Percentiles rank a stretch among this genome's conserved stretches.
Conservation (phyloP, 2,113 vertebrate genomes). For the Pachypanchax playfairii region DNA sequence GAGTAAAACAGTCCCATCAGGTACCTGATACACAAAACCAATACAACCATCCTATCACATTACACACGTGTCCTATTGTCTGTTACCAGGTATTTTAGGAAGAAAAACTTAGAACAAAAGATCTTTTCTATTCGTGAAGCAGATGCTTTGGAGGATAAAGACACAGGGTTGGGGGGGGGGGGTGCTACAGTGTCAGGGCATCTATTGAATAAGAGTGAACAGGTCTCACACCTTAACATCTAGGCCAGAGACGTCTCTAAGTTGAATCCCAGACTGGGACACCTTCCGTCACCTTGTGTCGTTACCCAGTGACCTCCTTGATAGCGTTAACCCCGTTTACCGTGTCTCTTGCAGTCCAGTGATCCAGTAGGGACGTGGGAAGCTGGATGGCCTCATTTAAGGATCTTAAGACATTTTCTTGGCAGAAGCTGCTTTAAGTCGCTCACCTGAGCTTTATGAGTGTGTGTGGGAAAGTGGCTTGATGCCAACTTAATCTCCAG, state of each 20-base stretch:
- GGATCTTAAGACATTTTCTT: conserved; percentile 36
- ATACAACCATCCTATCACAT: conserved; percentile 45
- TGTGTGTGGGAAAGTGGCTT: conserved; percentile 14
- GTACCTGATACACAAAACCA: conserved; percentile 43
- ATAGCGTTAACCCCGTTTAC: conserved; percentile 42
- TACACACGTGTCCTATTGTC: conserved; percentile 52
- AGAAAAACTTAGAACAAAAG: conserved; percentile 61
- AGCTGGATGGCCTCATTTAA: conserved; percentile 34
- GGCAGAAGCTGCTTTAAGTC: conserved; percentile 31
- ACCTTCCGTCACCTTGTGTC: conserved; percentile 41
- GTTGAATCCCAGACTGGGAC: conserved; percentile 29
- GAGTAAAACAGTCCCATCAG: conserved; percentile 22
- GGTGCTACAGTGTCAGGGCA: neutral
- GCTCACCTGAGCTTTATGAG: conserved; percentile 29
- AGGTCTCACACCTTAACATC: too few relatives aligned
- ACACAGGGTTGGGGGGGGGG: neutral
- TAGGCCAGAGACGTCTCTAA: conserved; percentile 19
- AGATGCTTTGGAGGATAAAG: conserved; percentile 47
- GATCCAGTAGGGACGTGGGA: neutral
- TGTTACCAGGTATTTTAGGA: conserved; percentile 48
- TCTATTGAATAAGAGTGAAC: conserved; percentile 24
- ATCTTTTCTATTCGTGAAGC: conserved; percentile 44
- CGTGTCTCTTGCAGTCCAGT: neutral
- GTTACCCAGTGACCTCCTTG: conserved; percentile 21
- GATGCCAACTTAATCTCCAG: neutral